A percentile compares a stretch with the other conserved stretches of the same genome.
Conservation (phyloP, 2,797 vertebrate species). For the Manis pentadactyla region DNA sequence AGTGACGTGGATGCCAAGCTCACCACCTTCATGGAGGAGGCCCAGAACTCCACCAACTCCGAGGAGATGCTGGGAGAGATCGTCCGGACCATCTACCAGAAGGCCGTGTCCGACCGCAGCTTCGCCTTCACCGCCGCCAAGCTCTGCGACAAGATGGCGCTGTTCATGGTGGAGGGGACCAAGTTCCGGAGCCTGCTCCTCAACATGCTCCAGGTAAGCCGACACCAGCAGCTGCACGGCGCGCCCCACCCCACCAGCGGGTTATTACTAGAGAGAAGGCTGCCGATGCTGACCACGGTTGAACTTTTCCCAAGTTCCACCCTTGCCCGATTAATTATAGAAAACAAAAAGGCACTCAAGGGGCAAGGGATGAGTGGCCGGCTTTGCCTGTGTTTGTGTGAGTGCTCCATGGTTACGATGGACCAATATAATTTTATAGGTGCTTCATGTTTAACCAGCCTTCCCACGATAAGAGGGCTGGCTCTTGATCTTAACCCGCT, state of each 20-base stretch:
- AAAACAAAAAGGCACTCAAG: slow-evolving; percentile 62
- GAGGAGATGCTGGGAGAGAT: slow-evolving; percentile 96
- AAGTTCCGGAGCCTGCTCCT: slow-evolving; percentile 98
- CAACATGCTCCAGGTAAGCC: slow-evolving; percentile 96
- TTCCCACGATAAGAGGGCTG: slow-evolving; percentile 68
- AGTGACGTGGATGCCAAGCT: slow-evolving; percentile 95
- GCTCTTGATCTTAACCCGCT: neutral
- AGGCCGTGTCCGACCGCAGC: slow-evolving; percentile 95
- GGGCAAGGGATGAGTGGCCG: neutral
- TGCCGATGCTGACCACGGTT: slow-evolving; percentile 34
- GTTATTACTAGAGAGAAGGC: slow-evolving; percentile 55
- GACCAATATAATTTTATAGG: slow-evolving; percentile 71
- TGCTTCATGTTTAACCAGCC: slow-evolving; percentile 34
- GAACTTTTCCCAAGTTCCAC: slow-evolving; percentile 61
- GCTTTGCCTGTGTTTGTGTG: slow-evolving; percentile 68
- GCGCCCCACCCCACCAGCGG: fast-evolving
- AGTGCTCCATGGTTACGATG: slow-evolving; percentile 38
- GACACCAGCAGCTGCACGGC: slow-evolving; percentile 29
- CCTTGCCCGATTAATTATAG: slow-evolving; percentile 67
- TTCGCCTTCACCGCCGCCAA: slow-evolving; percentile 96
- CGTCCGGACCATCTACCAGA: slow-evolving; percentile 95
- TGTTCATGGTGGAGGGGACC: slow-evolving; percentile 98
- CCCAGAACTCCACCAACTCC: slow-evolving; percentile 94
- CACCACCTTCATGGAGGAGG: slow-evolving; percentile 97
- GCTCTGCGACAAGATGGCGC: slow-evolving; percentile 98